Evolutionary conservation across 1,140 invertebrate species (phyloP).

Genomic region (Pogonomyrmex californicus): DNA sequence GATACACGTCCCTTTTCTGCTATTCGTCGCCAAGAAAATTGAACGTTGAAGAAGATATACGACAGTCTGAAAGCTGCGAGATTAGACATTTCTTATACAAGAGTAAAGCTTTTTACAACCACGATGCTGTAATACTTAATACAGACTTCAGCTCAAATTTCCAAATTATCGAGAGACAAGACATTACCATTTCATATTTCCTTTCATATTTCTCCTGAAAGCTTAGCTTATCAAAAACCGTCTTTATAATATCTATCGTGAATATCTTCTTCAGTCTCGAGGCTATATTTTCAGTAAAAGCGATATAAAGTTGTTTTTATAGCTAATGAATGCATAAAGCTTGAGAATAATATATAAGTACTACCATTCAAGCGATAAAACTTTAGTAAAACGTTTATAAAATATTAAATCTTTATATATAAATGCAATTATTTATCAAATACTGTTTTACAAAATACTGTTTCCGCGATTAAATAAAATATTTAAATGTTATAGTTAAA

Average conservation of each 20-base stretch:
- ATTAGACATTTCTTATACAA: slow-evolving; percentile 22
- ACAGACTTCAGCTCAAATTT: not conserved
- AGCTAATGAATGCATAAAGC: not conserved
- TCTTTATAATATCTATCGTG: slow-evolving; percentile 31
- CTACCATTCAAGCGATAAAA: not conserved
- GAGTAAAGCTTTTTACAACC: not conserved
- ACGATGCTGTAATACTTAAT: slow-evolving; percentile 12
- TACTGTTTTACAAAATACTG: not conserved
- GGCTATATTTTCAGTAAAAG: slow-evolving; percentile 36
- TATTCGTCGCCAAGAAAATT: slow-evolving; percentile 14
- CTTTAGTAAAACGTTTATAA: not conserved
- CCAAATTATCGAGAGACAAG: slow-evolving; percentile 47
- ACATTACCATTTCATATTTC: too few relatives aligned
- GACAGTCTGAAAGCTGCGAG: not conserved
- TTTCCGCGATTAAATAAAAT: not conserved
- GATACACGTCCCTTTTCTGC: not conserved
- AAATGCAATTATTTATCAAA: not conserved
- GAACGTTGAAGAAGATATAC: slow-evolving; percentile 27
- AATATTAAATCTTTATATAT: not conserved
- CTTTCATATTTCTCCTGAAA: slow-evolving; percentile 21
- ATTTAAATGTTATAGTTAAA: not conserved
- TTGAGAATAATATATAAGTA: not conserved
- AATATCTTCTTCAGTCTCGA: not conserved
- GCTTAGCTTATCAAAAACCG: not conserved
- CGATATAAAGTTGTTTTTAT: slow-evolving; percentile 23